A percentile compares a stretch with the other conserved stretches of the same genome.
Conservation (phyloP, 2,797 vertebrate genomes). For the Sebastes cheni region DNA sequence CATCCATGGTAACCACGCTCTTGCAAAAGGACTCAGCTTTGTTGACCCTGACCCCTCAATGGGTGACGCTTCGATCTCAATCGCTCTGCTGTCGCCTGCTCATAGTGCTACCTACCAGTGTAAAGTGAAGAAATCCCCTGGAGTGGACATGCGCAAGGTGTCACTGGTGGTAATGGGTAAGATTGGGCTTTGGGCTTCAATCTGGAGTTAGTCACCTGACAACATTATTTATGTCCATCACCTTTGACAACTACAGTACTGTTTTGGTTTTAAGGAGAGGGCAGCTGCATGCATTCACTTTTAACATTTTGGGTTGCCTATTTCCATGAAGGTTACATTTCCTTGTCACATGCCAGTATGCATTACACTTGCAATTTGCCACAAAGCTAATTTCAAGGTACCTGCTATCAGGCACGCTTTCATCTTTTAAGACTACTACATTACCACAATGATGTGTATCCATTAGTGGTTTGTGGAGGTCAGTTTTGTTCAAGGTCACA, state of each 20-base stretch:
- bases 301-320: not conserved
- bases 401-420: not conserved
- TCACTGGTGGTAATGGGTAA: slow-evolving; percentile 89
- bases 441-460: not conserved
- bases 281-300: not conserved
- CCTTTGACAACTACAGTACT: not conserved
- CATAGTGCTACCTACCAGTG: slow-evolving; percentile 91
- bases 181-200: not conserved
- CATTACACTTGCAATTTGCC: not conserved
- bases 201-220: not conserved
- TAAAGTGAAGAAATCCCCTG: slow-evolving; percentile 91
- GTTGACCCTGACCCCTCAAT: slow-evolving; percentile 82
- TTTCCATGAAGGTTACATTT: not conserved
- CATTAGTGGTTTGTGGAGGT: not conserved
- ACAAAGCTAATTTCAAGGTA: not conserved
- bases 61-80: slow-evolving; percentile 89
- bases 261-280: not conserved
- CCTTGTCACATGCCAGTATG: not conserved
- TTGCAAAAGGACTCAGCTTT: slow-evolving; percentile 84
- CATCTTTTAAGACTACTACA: not conserved
- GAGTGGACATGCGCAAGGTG: slow-evolving; percentile 85
- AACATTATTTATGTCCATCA: slow-evolving; percentile 29
- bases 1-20: slow-evolving; percentile 67
- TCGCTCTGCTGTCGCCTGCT: slow-evolving; percentile 76
- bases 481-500: not conserved